phyloP scores from a whole-genome alignment of 2,888 invertebrate genomes.

The Drosophila ustulata region DNA sequence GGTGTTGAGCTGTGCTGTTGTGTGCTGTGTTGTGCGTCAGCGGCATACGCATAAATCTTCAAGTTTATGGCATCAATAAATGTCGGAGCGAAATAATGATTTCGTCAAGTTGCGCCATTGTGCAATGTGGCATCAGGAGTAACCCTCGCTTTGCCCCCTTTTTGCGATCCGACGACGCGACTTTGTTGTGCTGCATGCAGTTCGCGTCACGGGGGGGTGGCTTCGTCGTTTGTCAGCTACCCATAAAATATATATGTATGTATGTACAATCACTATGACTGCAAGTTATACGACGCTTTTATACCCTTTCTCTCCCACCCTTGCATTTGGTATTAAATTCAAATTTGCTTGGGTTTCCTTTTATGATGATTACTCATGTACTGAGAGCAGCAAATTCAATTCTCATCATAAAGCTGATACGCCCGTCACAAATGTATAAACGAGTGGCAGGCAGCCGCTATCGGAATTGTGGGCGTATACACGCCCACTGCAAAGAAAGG shows the following conservation, averaged over 20 bases:
- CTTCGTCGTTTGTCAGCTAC: constrained; percentile 2
- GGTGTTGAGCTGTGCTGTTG: constrained; percentile 32
- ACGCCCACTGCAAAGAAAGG: constrained; percentile 49
- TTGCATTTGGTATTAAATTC: background rate
- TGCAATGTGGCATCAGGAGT: constrained; percentile 44
- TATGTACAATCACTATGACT: background rate
- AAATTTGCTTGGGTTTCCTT: constrained; percentile 4
- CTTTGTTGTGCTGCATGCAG: constrained; percentile 38
- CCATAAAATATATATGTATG: background rate
- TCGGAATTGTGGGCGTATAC: constrained; percentile 31
- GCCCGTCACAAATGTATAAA: constrained; percentile 3
- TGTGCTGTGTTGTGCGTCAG: constrained; percentile 14
- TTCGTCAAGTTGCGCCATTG: constrained; percentile 78
- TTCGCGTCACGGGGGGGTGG: constrained; percentile 14
- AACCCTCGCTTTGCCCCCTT: constrained; percentile 34
- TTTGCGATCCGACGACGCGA: constrained; percentile 3
- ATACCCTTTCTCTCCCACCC: background rate
- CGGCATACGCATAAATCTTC: constrained; percentile 83
- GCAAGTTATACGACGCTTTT: background rate
- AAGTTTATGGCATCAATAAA: constrained; percentile 85
- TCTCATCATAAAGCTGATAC: constrained; percentile 11
- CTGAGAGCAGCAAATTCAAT: background rate
- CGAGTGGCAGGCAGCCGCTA: constrained; percentile 7
- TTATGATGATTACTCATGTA: constrained; percentile 5
- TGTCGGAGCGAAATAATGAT: constrained; percentile 84